A percentile compares a stretch with the other conserved stretches of the same genome.
These are phyloP conservation scores for Otocyon megalotis DNA, from an alignment of 2,113 vertebrate species.

Conservation along the genomic window DNA sequence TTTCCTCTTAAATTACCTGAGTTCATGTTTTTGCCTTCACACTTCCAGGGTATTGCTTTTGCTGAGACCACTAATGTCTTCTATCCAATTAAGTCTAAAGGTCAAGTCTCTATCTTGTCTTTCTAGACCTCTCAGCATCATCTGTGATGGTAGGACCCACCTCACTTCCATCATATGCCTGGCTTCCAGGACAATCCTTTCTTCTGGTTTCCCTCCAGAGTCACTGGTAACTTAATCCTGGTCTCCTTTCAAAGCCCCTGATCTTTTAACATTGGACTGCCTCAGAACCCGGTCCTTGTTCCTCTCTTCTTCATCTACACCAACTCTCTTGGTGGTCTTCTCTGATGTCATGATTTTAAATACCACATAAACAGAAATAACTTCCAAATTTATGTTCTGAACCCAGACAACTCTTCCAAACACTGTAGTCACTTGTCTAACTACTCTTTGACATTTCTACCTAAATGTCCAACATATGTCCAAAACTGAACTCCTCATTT, in stretches of 20 bases:
- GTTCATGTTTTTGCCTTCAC: not conserved
- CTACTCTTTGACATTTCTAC: not conserved
- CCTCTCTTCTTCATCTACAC: not conserved
- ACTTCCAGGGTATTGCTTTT: not conserved
- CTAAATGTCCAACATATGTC: not conserved
- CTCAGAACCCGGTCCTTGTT: not conserved
- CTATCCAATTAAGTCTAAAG: not conserved
- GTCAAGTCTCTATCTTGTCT: not conserved
- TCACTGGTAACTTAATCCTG: not conserved
- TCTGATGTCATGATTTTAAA: not conserved
- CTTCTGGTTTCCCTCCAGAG: not conserved
- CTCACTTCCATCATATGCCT: not conserved
- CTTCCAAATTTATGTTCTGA: not conserved
- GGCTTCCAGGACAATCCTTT: not conserved
- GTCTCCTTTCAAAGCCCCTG: not conserved
- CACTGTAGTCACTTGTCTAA: not conserved
- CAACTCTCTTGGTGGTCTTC: not conserved
- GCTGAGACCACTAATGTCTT: not conserved
- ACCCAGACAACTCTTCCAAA: not conserved
- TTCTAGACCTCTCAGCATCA: not conserved
- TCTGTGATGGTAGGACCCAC: not conserved
- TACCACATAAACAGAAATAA: not conserved
- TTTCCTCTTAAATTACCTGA: not conserved
- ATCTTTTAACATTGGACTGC: no score
- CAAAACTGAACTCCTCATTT: not conserved